A percentile compares a stretch with the other conserved stretches of the same genome.
Conservation (phyloP, 64 coral and sea anemone genomes). For the Montipora sp. region DNA sequence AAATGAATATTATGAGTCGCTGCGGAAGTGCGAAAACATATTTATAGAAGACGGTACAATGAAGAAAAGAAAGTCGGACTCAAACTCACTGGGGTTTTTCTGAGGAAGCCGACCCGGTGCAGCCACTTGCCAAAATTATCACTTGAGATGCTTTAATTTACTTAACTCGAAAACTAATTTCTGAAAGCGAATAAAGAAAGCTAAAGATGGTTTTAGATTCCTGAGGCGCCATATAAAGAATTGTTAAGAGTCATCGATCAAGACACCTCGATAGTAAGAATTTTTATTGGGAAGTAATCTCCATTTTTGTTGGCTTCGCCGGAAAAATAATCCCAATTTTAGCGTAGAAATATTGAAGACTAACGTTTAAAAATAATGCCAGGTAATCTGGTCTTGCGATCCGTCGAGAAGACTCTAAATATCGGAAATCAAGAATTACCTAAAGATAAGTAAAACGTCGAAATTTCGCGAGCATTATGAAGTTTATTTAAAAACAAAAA, state of each 20-base stretch:
- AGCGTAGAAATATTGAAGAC: neutral
- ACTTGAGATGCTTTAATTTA: slow-evolving; percentile 43
- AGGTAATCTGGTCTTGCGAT: neutral
- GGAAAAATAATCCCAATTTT: slow-evolving; percentile 23
- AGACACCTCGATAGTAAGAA: neutral
- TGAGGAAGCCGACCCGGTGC: neutral
- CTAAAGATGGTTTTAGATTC: slow-evolving; percentile 21
- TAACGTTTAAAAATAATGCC: neutral
- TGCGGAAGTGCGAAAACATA: neutral
- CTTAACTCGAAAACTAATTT: slow-evolving; percentile 22
- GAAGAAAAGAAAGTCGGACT: neutral
- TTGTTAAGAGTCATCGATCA: neutral
- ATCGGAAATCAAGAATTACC: neutral
- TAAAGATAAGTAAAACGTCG: neutral
- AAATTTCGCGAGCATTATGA: neutral
- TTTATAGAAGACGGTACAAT: neutral
- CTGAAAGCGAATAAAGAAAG: slow-evolving; percentile 18
- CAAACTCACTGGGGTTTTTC: slow-evolving; percentile 6
- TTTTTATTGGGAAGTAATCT: neutral
- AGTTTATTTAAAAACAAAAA: neutral
- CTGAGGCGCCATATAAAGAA: neutral
- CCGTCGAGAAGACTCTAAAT: neutral
- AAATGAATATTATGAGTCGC: slow-evolving; percentile 16
- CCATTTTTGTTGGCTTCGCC: neutral
- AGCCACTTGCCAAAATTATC: slow-evolving; percentile 29